Evolutionary conservation across 2,797 vertebrate genomes (phyloP).

Genomic region (Simalia tracyae): DNA sequence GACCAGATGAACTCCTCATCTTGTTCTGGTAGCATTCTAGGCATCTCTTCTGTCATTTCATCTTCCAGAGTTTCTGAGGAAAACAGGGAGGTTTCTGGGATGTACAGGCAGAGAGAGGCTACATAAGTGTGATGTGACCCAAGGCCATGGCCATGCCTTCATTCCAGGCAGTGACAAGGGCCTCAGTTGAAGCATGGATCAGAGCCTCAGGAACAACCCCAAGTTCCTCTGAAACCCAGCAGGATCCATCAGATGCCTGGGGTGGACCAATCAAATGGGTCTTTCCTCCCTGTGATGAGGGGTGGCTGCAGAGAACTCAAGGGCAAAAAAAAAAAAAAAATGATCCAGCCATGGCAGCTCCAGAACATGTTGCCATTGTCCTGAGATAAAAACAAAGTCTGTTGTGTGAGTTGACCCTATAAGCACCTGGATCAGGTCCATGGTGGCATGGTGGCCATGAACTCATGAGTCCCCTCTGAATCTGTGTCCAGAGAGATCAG

Average conservation of each 20-base stretch:
- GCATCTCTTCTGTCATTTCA: background rate
- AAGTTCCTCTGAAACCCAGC: too few relatives aligned
- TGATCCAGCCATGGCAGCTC: background rate
- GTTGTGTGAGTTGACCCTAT: background rate
- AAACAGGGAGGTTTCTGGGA: background rate
- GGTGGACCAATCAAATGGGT: too few relatives aligned
- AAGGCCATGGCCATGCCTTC: background rate
- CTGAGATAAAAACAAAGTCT: background rate
- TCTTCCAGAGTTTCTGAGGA: background rate
- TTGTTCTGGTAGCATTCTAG: background rate
- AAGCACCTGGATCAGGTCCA: background rate
- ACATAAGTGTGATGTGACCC: background rate
- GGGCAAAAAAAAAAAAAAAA: too few relatives aligned
- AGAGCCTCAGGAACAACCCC: too few relatives aligned
- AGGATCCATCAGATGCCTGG: too few relatives aligned
- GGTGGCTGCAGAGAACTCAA: too few relatives aligned
- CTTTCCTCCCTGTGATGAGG: too few relatives aligned
- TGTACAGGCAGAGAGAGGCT: background rate
- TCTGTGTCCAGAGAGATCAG: background rate
- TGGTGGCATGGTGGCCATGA: background rate
- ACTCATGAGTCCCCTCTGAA: background rate
- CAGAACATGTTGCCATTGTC: background rate
- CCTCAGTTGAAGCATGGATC: too few relatives aligned
- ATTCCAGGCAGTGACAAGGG: too few relatives aligned
- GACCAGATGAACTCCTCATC: background rate